Percentiles rank a stretch among this genome's conserved stretches.
phyloP scores from a whole-genome alignment of 2,797 vertebrate genomes.

The Betta splendens region DNA sequence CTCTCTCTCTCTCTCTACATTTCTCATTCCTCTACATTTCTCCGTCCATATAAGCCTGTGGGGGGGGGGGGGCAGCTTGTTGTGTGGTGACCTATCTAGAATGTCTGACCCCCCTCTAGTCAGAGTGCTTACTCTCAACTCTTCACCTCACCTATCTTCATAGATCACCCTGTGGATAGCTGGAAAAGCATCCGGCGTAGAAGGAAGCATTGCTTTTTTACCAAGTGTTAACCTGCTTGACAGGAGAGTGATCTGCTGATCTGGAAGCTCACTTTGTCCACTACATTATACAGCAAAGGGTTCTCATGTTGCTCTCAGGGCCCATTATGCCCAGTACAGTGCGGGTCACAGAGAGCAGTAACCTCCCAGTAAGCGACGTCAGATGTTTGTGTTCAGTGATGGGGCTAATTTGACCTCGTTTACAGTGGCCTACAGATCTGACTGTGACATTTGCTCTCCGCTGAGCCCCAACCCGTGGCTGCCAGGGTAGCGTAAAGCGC shows the following conservation, averaged over 20 bases:
- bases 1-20: slow-evolving; percentile 29
- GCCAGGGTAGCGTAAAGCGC: slow-evolving; percentile 49
- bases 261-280: slow-evolving; percentile 15
- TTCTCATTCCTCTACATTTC: slow-evolving; percentile 28
- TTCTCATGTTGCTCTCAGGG: slow-evolving; percentile 39
- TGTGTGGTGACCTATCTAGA: slow-evolving; percentile 56
- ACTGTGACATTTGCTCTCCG: slow-evolving; percentile 63
- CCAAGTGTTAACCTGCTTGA: slow-evolving; percentile 12
- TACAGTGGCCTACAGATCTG: slow-evolving; percentile 46
- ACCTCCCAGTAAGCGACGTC: slow-evolving; percentile 61
- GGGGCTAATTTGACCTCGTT: slow-evolving; percentile 72
- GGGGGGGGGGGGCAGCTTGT: slow-evolving; percentile 48
- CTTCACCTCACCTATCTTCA: slow-evolving; percentile 35
- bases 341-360: slow-evolving; percentile 48
- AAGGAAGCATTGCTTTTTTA: slow-evolving; percentile 1
- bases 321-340: slow-evolving; percentile 48
- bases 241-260: slow-evolving; percentile 27
- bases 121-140: slow-evolving; percentile 32
- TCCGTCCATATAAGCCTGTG: slow-evolving; percentile 36
- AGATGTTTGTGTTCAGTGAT: slow-evolving; percentile 52
- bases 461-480: slow-evolving; percentile 50
- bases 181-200: slow-evolving; percentile 28
- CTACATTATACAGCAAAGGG: slow-evolving; percentile 9
- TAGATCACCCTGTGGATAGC: slow-evolving; percentile 27
- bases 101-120: slow-evolving; percentile 36